A percentile compares a stretch with the other conserved stretches of the same genome.
Conservation (phyloP, 1,140 invertebrate species). For the Belonocnema kinseyi region DNA sequence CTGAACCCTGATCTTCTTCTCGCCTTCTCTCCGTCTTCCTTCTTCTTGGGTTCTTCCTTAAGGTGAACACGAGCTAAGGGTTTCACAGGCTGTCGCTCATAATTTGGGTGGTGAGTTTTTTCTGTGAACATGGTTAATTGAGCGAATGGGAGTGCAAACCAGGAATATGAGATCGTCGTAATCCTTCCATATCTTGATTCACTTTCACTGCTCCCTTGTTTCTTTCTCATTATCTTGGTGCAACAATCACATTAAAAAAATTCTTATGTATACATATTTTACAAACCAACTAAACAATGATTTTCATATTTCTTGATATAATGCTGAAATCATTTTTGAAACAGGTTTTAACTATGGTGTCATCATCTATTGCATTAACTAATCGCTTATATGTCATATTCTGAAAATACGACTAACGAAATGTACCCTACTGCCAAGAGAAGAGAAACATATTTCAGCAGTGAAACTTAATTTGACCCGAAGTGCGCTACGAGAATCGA, state of each 20-base stretch:
- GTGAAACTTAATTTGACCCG: slow-evolving; percentile 72
- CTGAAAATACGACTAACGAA: not conserved
- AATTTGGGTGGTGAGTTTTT: slow-evolving; percentile 70
- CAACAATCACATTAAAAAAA: not conserved
- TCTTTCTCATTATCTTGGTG: slow-evolving; percentile 9
- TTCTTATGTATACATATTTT: too few species aligned
- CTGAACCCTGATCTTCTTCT: slow-evolving; percentile 40
- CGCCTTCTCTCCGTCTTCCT: slow-evolving; percentile 13
- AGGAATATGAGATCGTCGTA: slow-evolving; percentile 23
- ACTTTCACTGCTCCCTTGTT: slow-evolving; percentile 32
- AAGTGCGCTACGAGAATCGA: slow-evolving; percentile 70
- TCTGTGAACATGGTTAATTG: slow-evolving; percentile 69
- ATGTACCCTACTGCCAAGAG: not conserved
- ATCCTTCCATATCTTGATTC: slow-evolving; percentile 1
- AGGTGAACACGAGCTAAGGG: slow-evolving; percentile 64
- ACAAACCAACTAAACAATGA: too few species aligned
- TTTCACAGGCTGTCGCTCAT: slow-evolving; percentile 73
- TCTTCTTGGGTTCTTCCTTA: slow-evolving; percentile 43
- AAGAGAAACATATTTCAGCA: slow-evolving; percentile 65
- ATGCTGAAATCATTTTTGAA: not conserved
- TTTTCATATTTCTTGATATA: too few species aligned
- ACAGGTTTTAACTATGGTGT: not conserved
- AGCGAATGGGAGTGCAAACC: slow-evolving; percentile 61
- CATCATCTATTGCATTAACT: slow-evolving; percentile 3
- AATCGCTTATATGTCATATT: not conserved